phyloP scores from a whole-genome alignment of 2,113 vertebrate species.

The Abramis brama region DNA sequence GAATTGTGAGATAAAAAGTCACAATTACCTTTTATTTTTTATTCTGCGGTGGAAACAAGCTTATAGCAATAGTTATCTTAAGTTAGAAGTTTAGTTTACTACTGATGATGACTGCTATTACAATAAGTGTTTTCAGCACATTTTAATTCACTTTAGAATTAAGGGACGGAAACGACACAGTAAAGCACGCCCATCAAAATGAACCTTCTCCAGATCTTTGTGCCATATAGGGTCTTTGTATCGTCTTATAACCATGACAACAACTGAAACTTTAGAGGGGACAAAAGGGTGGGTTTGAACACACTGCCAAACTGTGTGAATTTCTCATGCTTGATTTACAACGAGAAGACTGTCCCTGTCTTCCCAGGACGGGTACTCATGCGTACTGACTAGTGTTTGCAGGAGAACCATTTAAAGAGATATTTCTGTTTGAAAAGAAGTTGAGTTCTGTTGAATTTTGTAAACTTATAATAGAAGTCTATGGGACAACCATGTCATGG shows the following conservation, averaged over 20 bases:
- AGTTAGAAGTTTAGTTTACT: not conserved
- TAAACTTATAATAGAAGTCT: not conserved
- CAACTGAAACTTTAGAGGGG: not conserved
- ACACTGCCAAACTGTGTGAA: conserved; percentile 7
- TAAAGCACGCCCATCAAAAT: not conserved
- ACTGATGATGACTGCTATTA: too few species aligned
- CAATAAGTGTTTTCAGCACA: not conserved
- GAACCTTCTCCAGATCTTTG: conserved; percentile 22
- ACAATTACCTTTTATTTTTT: too few species aligned
- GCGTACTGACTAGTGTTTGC: not conserved
- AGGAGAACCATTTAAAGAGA: not conserved
- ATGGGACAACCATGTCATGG: not conserved
- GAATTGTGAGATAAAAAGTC: too few species aligned
- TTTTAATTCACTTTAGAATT: not conserved
- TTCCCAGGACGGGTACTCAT: not conserved
- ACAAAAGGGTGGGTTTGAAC: conserved; percentile 15
- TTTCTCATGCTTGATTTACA: conserved; percentile 38
- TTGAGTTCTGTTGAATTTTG: not conserved
- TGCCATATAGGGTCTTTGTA: not conserved
- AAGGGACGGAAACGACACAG: not conserved
- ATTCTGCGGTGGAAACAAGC: too few species aligned
- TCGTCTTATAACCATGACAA: conserved; percentile 24
- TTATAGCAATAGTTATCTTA: not conserved
- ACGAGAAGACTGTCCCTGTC: not conserved
- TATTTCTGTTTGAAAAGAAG: not conserved